These are phyloP conservation scores for Cheilosia vernalis DNA, from an alignment of 2,888 invertebrate genomes.

Conservation along the genomic window DNA sequence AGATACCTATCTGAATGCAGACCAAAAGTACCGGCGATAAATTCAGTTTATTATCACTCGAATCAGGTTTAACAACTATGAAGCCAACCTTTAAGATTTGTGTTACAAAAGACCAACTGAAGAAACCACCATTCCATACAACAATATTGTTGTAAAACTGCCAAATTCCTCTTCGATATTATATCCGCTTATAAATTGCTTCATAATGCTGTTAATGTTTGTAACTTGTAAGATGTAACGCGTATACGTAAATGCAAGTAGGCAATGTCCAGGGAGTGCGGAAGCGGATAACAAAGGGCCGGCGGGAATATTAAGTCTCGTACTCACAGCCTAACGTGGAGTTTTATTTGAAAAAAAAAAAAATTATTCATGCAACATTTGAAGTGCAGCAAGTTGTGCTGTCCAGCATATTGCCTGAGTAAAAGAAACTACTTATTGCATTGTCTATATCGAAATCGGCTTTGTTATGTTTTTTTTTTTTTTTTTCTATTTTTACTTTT, in stretches of 20 bases:
- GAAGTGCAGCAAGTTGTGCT: constrained; percentile 4
- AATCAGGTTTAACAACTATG: too few species aligned
- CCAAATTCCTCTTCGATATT: constrained; percentile 2
- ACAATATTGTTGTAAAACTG: constrained; percentile 1
- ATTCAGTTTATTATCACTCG: too few species aligned
- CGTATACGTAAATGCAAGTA: not conserved
- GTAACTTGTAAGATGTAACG: not conserved
- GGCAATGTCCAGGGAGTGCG: not conserved
- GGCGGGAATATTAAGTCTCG: not conserved
- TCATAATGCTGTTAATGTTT: not conserved
- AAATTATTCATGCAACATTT: not conserved
- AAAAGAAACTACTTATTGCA: constrained; percentile 25
- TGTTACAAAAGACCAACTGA: not conserved
- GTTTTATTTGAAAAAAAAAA: not conserved
- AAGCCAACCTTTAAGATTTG: too few species aligned
- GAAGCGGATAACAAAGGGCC: not conserved
- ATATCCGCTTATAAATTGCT: constrained; percentile 10
- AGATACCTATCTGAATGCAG: too few species aligned
- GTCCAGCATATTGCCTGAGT: not conserved
- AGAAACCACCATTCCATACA: not conserved
- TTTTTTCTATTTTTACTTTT: constrained; percentile 2
- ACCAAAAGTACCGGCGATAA: too few species aligned
- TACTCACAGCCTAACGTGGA: not conserved
- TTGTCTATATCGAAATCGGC: constrained; percentile 20
- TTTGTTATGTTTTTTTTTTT: not conserved